These are phyloP conservation scores for Sitta europaea DNA, from an alignment of 2,113 vertebrate species.

Conservation along the genomic window DNA sequence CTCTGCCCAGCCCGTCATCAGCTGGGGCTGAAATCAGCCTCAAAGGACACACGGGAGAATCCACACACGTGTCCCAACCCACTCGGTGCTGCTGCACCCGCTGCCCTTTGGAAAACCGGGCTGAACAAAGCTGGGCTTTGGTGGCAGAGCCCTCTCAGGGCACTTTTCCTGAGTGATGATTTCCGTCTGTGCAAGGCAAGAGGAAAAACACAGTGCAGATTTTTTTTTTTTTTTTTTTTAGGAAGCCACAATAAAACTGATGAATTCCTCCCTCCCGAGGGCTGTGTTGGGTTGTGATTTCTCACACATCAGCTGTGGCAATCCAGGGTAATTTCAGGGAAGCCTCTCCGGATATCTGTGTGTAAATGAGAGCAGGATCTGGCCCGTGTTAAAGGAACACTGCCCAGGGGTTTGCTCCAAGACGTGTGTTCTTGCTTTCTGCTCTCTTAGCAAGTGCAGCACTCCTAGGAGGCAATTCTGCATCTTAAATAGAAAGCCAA, in stretches of 20 bases:
- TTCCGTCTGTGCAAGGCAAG: background rate
- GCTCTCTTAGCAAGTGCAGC: background rate
- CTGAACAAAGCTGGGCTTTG: background rate
- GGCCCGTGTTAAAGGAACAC: background rate
- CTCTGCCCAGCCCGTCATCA: background rate
- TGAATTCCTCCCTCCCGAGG: background rate
- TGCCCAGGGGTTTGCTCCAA: background rate
- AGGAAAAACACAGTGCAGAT: background rate
- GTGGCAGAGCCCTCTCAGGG: background rate
- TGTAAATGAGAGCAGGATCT: background rate
- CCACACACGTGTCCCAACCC: background rate
- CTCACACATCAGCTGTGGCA: background rate
- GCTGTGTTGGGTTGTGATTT: background rate
- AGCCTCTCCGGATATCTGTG: background rate
- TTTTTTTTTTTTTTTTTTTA: too few relatives aligned
- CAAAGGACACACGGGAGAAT: background rate
- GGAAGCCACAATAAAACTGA: background rate
- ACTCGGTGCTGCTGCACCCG: background rate
- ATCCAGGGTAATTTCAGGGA: background rate
- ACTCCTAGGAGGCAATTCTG: background rate
- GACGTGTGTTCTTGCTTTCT: background rate
- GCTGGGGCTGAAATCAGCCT: background rate
- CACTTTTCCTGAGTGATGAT: fast-evolving
- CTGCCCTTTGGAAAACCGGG: background rate
- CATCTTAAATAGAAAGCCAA: background rate